These are phyloP conservation scores for Hippocampus abdominalis DNA, from an alignment of 2,113 vertebrate species.

Conservation along the genomic window DNA sequence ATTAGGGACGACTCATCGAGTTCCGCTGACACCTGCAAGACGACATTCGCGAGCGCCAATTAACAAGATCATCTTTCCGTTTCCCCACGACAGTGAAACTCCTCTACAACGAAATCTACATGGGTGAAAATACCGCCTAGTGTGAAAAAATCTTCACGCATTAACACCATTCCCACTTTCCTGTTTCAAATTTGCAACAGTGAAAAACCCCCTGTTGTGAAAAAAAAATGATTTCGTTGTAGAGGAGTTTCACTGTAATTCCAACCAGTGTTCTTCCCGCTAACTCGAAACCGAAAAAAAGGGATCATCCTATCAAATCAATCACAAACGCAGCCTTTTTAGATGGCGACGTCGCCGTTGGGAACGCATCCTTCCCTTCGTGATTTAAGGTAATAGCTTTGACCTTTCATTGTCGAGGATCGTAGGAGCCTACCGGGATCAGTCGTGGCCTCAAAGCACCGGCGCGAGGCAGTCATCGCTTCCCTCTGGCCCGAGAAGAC, in stretches of 20 bases:
- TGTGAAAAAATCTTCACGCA: too few relatives aligned
- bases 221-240: too few relatives aligned
- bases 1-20: constrained; percentile 25
- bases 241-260: too few relatives aligned
- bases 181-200: too few relatives aligned
- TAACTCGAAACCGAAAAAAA: constrained; percentile 4
- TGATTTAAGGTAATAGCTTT: constrained; percentile 60
- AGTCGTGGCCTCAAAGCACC: background rate
- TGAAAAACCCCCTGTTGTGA: too few relatives aligned
- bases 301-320: too few relatives aligned
- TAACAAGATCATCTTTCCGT: constrained; percentile 6
- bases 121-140: too few relatives aligned
- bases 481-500: background rate
- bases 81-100: too few relatives aligned
- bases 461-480: constrained; percentile 12
- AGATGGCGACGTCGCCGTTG: background rate
- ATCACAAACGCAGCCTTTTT: background rate
- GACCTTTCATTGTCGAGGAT: constrained; percentile 57
- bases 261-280: constrained; percentile 5
- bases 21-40: constrained; percentile 24
- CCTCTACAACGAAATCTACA: too few relatives aligned
- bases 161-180: too few relatives aligned
- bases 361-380: constrained; percentile 11
- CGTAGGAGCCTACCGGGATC: constrained; percentile 16
- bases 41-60: background rate